These are phyloP conservation scores for Pygmarrhopalites habei DNA, from an alignment of 1,140 invertebrate species.

Conservation along the genomic window DNA sequence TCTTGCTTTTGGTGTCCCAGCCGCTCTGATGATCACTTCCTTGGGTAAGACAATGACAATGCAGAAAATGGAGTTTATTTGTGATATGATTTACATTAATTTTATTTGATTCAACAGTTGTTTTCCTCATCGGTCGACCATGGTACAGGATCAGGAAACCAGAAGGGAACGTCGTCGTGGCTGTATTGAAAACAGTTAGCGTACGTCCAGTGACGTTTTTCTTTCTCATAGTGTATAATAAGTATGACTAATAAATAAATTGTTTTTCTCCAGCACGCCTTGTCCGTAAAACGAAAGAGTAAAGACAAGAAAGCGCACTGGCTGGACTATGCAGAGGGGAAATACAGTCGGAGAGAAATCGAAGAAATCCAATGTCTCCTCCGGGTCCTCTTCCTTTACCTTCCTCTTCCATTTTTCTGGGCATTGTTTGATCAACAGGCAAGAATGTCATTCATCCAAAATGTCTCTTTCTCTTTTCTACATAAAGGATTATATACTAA, in stretches of 20 bases:
- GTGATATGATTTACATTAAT: neutral
- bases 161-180: slow-evolving; percentile 69
- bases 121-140: slow-evolving; percentile 69
- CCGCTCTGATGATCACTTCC: slow-evolving; percentile 48
- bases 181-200: slow-evolving; percentile 64
- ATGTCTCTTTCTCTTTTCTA: neutral
- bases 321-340: slow-evolving; percentile 67
- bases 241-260: neutral
- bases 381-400: slow-evolving; percentile 55
- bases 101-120: slow-evolving; percentile 48
- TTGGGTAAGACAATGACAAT: no score
- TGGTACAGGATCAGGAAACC: slow-evolving; percentile 70
- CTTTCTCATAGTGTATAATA: slow-evolving; percentile 7
- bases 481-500: slow-evolving; percentile 11
- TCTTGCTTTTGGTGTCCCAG: slow-evolving; percentile 55
- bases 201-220: slow-evolving; percentile 60
- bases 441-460: neutral
- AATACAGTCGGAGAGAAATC: slow-evolving; percentile 60
- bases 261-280: slow-evolving; percentile 41
- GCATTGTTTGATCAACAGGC: slow-evolving; percentile 48
- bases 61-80: slow-evolving; percentile 27
- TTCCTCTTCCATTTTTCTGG: slow-evolving; percentile 60
- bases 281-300: slow-evolving; percentile 41
- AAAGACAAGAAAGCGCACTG: slow-evolving; percentile 53
- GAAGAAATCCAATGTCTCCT: slow-evolving; percentile 66